These are phyloP conservation scores for Cochlearius cochlearius DNA, from an alignment of 2,113 vertebrate species.

Conservation along the genomic window DNA sequence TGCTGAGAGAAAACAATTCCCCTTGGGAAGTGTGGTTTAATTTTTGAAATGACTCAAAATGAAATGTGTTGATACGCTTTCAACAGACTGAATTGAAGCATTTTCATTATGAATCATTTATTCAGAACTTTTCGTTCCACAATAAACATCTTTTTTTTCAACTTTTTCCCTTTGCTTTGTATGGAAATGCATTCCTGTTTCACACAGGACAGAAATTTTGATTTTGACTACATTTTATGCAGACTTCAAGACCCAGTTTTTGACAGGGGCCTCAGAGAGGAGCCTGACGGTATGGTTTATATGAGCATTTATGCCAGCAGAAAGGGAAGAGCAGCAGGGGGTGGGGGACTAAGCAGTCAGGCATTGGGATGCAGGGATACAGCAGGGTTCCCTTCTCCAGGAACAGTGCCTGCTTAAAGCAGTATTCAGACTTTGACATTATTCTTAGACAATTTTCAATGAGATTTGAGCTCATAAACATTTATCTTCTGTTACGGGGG, in stretches of 20 bases:
- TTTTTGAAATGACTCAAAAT: not conserved
- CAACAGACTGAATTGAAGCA: not conserved
- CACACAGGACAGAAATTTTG: not conserved
- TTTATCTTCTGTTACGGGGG: not conserved
- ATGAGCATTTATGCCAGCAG: not conserved
- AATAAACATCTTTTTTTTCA: not conserved
- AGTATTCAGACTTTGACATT: not conserved
- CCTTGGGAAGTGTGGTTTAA: not conserved
- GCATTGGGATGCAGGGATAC: fast-evolving
- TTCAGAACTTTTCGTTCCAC: not conserved
- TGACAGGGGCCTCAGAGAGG: not conserved
- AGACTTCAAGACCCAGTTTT: not conserved
- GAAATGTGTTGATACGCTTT: not conserved
- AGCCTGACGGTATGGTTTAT: fast-evolving
- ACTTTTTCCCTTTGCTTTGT: not conserved
- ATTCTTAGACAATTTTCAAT: not conserved
- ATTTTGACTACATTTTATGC: not conserved
- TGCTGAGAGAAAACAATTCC: not conserved
- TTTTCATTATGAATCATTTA: not conserved
- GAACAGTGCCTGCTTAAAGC: not conserved
- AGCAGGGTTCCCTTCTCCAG: not conserved
- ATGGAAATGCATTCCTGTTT: not conserved
- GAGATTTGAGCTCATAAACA: not conserved
- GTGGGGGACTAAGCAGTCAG: not conserved
- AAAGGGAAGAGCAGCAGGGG: not conserved